A percentile compares a stretch with the other conserved stretches of the same genome.
Evolutionary conservation across 2,888 invertebrate genomes (phyloP).

Genomic region (Zygogramma bicolorata): DNA sequence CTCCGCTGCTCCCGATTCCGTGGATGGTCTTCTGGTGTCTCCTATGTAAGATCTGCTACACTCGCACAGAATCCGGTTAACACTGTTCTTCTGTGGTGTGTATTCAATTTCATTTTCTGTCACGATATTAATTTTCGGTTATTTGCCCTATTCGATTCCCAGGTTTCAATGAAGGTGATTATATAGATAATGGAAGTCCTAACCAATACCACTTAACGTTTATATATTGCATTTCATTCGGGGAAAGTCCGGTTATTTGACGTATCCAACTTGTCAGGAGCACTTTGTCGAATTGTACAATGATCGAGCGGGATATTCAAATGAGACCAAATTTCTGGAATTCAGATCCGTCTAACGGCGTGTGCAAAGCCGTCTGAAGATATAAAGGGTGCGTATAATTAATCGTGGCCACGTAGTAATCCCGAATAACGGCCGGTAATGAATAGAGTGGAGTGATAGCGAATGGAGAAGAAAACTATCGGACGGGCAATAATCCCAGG

Average conservation of each 20-base stretch:
- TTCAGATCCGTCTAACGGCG: constrained; percentile 4
- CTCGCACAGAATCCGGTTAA: too few relatives aligned
- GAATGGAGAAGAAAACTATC: constrained; percentile 39
- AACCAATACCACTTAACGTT: background rate
- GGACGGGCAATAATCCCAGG: constrained; percentile 29
- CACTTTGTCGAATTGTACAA: background rate
- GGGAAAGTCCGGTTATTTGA: background rate
- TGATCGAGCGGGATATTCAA: constrained; percentile 12
- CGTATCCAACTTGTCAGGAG: background rate
- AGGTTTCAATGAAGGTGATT: too few relatives aligned
- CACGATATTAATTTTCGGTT: too few relatives aligned
- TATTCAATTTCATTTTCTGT: too few relatives aligned
- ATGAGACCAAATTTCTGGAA: background rate
- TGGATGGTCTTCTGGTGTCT: too few relatives aligned
- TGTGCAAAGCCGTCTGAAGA: constrained; percentile 17
- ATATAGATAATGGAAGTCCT: too few relatives aligned
- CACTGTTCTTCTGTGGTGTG: too few relatives aligned
- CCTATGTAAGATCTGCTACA: too few relatives aligned
- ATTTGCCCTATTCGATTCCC: too few relatives aligned
- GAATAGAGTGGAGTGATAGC: constrained; percentile 51
- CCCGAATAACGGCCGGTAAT: constrained; percentile 49
- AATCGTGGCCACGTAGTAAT: constrained; percentile 43
- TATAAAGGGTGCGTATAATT: constrained; percentile 50
- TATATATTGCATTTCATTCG: background rate
- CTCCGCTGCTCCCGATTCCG: too few relatives aligned